A percentile compares a stretch with the other conserved stretches of the same genome.
phyloP scores from a whole-genome alignment of 2,888 invertebrate species.

The Odontothrips loti region DNA sequence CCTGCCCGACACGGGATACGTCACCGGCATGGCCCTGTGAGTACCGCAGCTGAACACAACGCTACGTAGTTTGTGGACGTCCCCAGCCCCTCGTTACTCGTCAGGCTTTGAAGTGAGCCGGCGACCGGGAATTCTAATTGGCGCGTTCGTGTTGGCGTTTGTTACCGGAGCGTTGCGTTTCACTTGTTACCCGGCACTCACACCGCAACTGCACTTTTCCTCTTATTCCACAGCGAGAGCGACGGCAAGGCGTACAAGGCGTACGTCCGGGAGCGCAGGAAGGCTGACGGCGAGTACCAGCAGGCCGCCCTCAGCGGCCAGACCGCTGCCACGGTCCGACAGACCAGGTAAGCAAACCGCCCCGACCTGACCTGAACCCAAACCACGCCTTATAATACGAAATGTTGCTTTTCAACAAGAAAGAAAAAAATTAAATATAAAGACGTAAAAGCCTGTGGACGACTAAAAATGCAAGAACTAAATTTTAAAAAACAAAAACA shows the following conservation, averaged over 20 bases:
- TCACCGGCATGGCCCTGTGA: constrained; percentile 11
- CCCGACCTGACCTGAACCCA: too few relatives aligned
- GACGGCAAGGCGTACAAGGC: constrained; percentile 6
- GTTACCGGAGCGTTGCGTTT: neutral
- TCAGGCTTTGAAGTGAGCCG: too few relatives aligned
- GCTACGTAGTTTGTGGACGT: too few relatives aligned
- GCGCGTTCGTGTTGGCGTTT: too few relatives aligned
- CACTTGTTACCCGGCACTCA: neutral
- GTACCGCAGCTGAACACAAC: neutral
- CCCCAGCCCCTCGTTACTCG: too few relatives aligned
- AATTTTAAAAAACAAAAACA: too few relatives aligned
- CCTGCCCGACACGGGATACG: constrained; percentile 6
- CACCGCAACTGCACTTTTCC: neutral
- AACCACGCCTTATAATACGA: too few relatives aligned
- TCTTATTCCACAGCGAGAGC: neutral
- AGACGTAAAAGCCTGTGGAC: too few relatives aligned
- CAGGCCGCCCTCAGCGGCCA: constrained; percentile 14
- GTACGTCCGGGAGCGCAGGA: neutral
- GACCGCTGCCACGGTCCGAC: neutral
- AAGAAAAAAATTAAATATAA: too few relatives aligned
- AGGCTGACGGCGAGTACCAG: constrained; percentile 11
- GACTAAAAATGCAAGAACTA: too few relatives aligned
- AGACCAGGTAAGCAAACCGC: neutral
- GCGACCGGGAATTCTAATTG: too few relatives aligned
- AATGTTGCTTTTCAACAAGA: too few relatives aligned